phyloP scores from a whole-genome alignment of 2,888 invertebrate species.

The Drosophila neonasuta region DNA sequence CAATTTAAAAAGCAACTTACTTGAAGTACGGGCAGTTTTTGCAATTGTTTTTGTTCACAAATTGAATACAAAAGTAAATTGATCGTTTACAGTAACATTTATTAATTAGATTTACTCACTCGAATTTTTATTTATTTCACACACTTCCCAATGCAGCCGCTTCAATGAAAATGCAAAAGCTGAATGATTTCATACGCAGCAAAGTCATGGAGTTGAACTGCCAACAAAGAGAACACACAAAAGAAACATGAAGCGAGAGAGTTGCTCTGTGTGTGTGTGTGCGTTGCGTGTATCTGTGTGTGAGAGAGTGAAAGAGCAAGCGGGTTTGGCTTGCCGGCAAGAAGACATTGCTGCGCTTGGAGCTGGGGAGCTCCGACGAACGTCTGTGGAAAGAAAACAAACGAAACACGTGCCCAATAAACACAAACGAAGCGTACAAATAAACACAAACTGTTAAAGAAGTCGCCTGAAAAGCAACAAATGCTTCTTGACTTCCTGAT shows the following conservation, averaged over 20 bases:
- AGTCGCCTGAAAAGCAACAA: constrained; percentile 20
- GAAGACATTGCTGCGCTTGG: constrained; percentile 18
- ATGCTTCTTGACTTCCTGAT: constrained; percentile 18
- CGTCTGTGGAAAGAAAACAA: constrained; percentile 32
- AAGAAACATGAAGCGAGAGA: constrained; percentile 14
- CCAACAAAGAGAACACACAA: constrained; percentile 19
- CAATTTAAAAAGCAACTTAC: constrained; percentile 53
- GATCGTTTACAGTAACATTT: constrained; percentile 11
- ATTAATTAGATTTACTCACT: constrained; percentile 37
- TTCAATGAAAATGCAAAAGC: constrained; percentile 67
- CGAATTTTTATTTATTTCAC: constrained; percentile 29
- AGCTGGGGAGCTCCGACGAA: constrained; percentile 45
- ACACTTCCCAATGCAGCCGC: constrained; percentile 58
- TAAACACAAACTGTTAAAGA: constrained; percentile 34
- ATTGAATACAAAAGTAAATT: constrained; percentile 38
- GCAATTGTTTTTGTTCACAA: constrained; percentile 41
- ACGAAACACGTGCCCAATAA: constrained; percentile 54
- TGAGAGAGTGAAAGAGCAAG: constrained; percentile 10
- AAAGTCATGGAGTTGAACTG: constrained; percentile 47
- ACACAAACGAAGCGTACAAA: constrained; percentile 25
- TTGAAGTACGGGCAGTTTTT: constrained; percentile 65
- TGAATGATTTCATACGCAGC: constrained; percentile 57
- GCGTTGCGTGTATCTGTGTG: background rate
- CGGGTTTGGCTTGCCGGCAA: constrained; percentile 37
- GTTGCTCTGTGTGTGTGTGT: background rate